Percentiles rank a stretch among this genome's conserved stretches.
phyloP scores from a whole-genome alignment of 2,113 vertebrate species.

The Sphyrna mokarran region DNA sequence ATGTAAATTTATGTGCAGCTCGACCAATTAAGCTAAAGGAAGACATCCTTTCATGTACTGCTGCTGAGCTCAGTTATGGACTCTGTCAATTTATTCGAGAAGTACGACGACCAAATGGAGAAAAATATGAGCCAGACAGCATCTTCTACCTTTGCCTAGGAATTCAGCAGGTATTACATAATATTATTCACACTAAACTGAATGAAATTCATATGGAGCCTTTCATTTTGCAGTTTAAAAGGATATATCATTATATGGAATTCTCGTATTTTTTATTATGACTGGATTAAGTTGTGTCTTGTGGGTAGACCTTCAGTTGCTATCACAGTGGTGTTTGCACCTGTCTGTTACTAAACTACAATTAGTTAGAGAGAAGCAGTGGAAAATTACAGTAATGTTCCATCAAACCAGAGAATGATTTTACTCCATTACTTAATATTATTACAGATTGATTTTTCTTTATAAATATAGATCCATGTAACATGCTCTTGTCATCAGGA shows the following conservation, averaged over 20 bases:
- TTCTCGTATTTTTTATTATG: neutral
- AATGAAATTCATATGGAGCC: neutral
- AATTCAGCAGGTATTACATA: conserved; percentile 79
- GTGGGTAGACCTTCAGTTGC: conserved; percentile 18
- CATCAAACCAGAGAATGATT: neutral
- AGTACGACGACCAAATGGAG: conserved; percentile 80
- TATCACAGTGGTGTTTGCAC: neutral
- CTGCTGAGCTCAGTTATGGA: conserved; percentile 86
- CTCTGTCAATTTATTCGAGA: conserved; percentile 88
- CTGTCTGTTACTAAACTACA: neutral
- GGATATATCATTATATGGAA: neutral
- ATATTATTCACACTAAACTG: conserved; percentile 7
- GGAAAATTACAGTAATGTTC: neutral
- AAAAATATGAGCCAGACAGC: conserved; percentile 83
- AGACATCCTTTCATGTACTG: conserved; percentile 81
- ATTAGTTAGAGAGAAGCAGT: neutral
- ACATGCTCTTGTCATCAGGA: neutral
- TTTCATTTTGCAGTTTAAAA: neutral
- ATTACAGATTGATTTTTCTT: neutral
- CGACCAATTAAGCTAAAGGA: conserved; percentile 79
- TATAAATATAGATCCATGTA: neutral
- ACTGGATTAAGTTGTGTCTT: conserved; percentile 31
- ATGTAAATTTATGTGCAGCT: conserved; percentile 50
- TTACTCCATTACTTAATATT: neutral
- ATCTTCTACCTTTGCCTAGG: conserved; percentile 96